A percentile compares a stretch with the other conserved stretches of the same genome.
Evolutionary conservation across 1,140 invertebrate species (phyloP).

Genomic region (Heliconius hermathena): DNA sequence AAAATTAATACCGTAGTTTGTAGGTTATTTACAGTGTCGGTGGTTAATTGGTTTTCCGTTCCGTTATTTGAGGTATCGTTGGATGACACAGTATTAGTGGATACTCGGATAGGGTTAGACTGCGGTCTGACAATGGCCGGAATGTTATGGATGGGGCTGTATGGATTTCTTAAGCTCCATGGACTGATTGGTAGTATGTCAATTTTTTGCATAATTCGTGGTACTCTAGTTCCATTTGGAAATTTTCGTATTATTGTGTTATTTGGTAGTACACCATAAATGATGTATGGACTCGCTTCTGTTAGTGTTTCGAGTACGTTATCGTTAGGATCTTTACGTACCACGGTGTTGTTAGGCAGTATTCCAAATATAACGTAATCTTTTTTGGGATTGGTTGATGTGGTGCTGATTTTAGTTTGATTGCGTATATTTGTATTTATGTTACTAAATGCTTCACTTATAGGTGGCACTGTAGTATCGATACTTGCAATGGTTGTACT

Average conservation of each 20-base stretch:
- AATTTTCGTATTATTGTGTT: constrained; percentile 88
- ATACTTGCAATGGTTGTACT: constrained; percentile 58
- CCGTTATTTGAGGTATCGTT: constrained; percentile 76
- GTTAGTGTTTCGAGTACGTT: constrained; percentile 85
- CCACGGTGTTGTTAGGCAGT: constrained; percentile 88
- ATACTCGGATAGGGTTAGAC: constrained; percentile 80
- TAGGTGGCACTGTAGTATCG: constrained; percentile 60
- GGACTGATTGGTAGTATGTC: constrained; percentile 82
- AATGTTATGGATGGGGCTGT: constrained; percentile 82
- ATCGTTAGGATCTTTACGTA: constrained; percentile 86
- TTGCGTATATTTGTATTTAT: constrained; percentile 48
- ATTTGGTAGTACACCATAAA: constrained; percentile 88
- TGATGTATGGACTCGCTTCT: constrained; percentile 86
- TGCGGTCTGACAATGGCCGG: constrained; percentile 81
- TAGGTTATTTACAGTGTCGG: constrained; percentile 82
- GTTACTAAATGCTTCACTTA: constrained; percentile 49
- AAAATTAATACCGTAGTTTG: constrained; percentile 79
- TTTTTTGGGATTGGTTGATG: constrained; percentile 79
- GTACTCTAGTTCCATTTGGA: constrained; percentile 88
- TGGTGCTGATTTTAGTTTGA: constrained; percentile 48
- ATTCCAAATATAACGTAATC: constrained; percentile 88
- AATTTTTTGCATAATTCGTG: constrained; percentile 84
- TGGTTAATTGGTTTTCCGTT: constrained; percentile 76
- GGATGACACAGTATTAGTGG: constrained; percentile 81
- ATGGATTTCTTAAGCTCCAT: constrained; percentile 81